Base-by-base conservation (phyloP, 92 coral and sea anemone genomes). In the Ricordea florida region DNA sequence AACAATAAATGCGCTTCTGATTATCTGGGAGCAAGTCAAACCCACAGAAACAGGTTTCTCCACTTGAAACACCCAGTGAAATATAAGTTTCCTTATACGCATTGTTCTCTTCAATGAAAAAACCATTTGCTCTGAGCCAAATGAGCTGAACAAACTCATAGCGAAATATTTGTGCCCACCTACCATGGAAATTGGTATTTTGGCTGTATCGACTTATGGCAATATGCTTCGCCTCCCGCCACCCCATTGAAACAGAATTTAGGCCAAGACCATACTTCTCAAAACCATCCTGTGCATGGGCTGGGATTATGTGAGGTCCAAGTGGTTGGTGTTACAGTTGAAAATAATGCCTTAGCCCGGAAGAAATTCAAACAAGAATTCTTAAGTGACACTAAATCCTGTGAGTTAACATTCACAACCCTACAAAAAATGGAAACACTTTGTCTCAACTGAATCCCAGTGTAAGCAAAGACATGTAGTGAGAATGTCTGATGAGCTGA, bases 41-140 rank as follows among this genome's bases (percentile, higher is more conserved):
- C 59, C 76, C 82, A 75, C 82, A 75, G 74, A 75, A 63, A 37
- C 82, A 47, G 63, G 72, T 22, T 47, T 63, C 76, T 38, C 73
- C 82, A 62, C 52, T 75, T 61, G 74, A 32, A 75, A 75, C 63
- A 13, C 77, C 52, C 52, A 33, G 50, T 61, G 62, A 63, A 42
- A 74, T 62, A 43, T 75, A 75, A 35, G 64, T 64, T 64, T 75
- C 59, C 74, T 64, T 75, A 32, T 48, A 46, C 23, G 59, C 24
- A 71, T 53, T 33, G 37, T 35, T 32, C 48, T 70, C 72, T 30
- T 57, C 78, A 55, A 51, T 17, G 23, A 21, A 57, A 42, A 49
- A 58, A 31, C 70, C 76, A n/a, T n/a, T n/a, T n/a, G 32, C 74
- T 18, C 62, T 74, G 1, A 74, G 55, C 16, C 77, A 74, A n/a